A percentile compares a stretch with the other conserved stretches of the same genome.
Evolutionary conservation across 1,140 invertebrate species (phyloP).

Genomic region (Scaptodrosophila lebanonensis): DNA sequence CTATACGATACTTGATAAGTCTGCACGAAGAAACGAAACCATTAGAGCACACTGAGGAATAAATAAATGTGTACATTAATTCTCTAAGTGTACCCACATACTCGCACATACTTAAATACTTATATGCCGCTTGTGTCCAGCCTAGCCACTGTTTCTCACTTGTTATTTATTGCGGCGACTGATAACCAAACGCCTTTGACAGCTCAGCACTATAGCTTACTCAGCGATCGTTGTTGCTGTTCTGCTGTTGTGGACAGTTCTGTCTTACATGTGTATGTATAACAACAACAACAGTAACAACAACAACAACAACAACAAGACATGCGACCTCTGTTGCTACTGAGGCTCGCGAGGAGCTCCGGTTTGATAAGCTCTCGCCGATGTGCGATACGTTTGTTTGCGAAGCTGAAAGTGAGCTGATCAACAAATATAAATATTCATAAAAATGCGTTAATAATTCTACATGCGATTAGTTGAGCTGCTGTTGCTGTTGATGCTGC

Average conservation of each 20-base stretch:
- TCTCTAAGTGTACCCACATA: too few species aligned
- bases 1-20: too few species aligned
- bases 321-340: slow-evolving; percentile 40
- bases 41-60: too few species aligned
- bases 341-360: slow-evolving; percentile 23
- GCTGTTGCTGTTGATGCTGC: too few species aligned
- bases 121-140: not conserved
- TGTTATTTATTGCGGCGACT: slow-evolving; percentile 27
- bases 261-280: too few species aligned
- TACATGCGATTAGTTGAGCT: too few species aligned
- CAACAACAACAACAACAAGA: slow-evolving; percentile 18
- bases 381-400: slow-evolving; percentile 44
- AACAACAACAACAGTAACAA: too few species aligned
- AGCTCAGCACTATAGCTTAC: too few species aligned
- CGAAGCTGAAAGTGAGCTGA: slow-evolving; percentile 57
- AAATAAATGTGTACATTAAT: too few species aligned
- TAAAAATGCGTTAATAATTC: not conserved
- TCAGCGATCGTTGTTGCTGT: not conserved
- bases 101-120: not conserved
- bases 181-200: slow-evolving; percentile 48
- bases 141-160: not conserved
- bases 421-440: slow-evolving; percentile 37
- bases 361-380: slow-evolving; percentile 43
- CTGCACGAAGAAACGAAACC: too few species aligned
- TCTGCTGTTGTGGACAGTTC: too few species aligned